Base-by-base conservation (phyloP, 2,113 vertebrate species). In the Elgaria multicarinata region DNA sequence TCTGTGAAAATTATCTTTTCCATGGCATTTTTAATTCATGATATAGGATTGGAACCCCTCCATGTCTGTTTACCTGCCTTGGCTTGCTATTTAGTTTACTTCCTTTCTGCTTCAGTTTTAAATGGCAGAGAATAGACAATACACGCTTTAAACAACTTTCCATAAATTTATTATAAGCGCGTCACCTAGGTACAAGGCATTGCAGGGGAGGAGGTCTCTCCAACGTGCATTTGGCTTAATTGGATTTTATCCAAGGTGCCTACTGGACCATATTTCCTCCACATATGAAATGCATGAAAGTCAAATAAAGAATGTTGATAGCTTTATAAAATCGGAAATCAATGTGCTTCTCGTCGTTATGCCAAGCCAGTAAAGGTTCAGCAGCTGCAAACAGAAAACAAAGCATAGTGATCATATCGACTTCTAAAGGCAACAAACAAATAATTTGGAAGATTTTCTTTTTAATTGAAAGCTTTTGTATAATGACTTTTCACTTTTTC, bases 81-180 rank as follows among this genome's bases (percentile, higher is more conserved):
- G 18, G 75, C 76, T 8, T 80, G 66, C 12, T 90, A 85, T 4
- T 72, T 81, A 5, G 62, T 92, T 90, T 64, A 82, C 78, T 75
- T 92, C 90, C 10, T 87, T 90, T 88, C 93, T 28, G 1, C 75
- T 85, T 92, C 80, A 85, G 18, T 62, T 83, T 93, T 93, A 87
- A 92, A 22, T 22, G 93, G 36, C 75, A 82, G 77, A 55, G 6
- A 83, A 79, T 20, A 46, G 7, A 84, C 33, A 90, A 85, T 18
- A 50, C 50, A 39, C 90, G 50, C 88, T 86, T 90, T 93, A 90
- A 92, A 93, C 74, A 22, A 89, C 0, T 20, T 76, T 85, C 90
- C 93, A 92, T 89, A 92, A 91, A 94, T 89, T 74, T 92, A 77
- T 96, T 92, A 94, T 90, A 83, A 93, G n/a, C 33, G 90, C 20